phyloP scores from a whole-genome alignment of 1,140 invertebrate genomes.

The Drosophila kurseongensis region DNA sequence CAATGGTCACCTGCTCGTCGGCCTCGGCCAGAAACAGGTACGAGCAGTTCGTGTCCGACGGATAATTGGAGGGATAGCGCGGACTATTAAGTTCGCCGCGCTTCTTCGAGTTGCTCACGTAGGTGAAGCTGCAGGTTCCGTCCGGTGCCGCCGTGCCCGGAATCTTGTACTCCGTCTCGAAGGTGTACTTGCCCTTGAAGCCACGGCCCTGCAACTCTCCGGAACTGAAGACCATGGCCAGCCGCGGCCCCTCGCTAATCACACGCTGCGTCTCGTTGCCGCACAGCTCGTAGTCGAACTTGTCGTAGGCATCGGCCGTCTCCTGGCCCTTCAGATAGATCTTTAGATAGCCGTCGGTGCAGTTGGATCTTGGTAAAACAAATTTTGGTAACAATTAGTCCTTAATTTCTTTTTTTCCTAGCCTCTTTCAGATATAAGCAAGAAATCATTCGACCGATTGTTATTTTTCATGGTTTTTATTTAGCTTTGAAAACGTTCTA shows the following conservation, averaged over 20 bases:
- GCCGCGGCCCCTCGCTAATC: constrained; percentile 95
- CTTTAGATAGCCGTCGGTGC: constrained; percentile 95
- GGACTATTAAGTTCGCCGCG: constrained; percentile 97
- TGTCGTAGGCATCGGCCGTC: constrained; percentile 95
- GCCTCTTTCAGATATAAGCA: too few relatives aligned
- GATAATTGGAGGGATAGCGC: constrained; percentile 97
- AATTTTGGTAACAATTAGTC: not conserved
- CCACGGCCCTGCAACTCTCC: constrained; percentile 94
- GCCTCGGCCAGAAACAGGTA: constrained; percentile 94
- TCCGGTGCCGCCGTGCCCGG: constrained; percentile 96
- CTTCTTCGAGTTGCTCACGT: constrained; percentile 93
- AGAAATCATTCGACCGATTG: too few relatives aligned
- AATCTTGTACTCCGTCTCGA: constrained; percentile 92
- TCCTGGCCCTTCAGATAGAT: constrained; percentile 97
- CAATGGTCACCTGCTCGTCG: constrained; percentile 95
- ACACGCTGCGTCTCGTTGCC: constrained; percentile 90
- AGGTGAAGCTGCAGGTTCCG: constrained; percentile 95
- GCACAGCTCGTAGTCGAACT: constrained; percentile 96
- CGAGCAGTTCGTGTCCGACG: constrained; percentile 95
- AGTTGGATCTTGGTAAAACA: constrained; percentile 86
- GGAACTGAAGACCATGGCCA: constrained; percentile 96
- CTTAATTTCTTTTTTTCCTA: too few relatives aligned
- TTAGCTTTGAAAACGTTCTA: too few relatives aligned
- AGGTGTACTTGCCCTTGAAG: constrained; percentile 91
- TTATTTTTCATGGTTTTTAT: too few relatives aligned